Conservation (phyloP, 2,888 invertebrate genomes). For the Conistra vaccinii region DNA sequence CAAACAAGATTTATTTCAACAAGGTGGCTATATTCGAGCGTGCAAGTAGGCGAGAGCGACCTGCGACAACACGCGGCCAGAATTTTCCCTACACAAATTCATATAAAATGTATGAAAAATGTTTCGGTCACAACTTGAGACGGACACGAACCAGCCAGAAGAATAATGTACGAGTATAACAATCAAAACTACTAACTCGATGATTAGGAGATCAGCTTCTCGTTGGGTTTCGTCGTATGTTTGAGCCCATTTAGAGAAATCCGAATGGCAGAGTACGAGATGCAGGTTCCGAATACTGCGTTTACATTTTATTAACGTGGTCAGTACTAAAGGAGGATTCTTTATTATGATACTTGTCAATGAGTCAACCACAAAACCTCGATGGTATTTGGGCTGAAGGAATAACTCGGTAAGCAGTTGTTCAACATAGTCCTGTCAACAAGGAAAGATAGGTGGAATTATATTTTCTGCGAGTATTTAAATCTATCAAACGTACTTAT, state of each 20-base stretch:
- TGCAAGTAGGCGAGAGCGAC: neutral
- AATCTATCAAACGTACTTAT: neutral
- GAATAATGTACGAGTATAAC: neutral
- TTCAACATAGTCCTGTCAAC: constrained; percentile 80
- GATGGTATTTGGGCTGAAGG: constrained; percentile 75
- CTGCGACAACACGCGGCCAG: neutral
- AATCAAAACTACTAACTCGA: constrained; percentile 41
- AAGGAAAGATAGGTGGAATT: neutral
- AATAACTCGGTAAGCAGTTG: constrained; percentile 83
- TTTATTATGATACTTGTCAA: constrained; percentile 82
- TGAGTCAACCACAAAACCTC: constrained; percentile 84
- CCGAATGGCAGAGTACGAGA: constrained; percentile 83
- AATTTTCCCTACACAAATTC: neutral
- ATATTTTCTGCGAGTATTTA: neutral
- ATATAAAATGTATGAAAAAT: neutral
- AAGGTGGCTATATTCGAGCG: too few species aligned
- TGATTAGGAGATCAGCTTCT: constrained; percentile 72
- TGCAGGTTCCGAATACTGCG: constrained; percentile 80
- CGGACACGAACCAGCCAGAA: neutral
- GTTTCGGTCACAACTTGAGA: neutral
- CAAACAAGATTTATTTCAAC: too few species aligned
- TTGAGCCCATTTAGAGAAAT: constrained; percentile 83
- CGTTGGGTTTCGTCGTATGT: constrained; percentile 79
- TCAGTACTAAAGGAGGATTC: constrained; percentile 77
- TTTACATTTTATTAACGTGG: constrained; percentile 83